Conservation (phyloP, 2,113 vertebrate species). For the Otolemur garnettii region DNA sequence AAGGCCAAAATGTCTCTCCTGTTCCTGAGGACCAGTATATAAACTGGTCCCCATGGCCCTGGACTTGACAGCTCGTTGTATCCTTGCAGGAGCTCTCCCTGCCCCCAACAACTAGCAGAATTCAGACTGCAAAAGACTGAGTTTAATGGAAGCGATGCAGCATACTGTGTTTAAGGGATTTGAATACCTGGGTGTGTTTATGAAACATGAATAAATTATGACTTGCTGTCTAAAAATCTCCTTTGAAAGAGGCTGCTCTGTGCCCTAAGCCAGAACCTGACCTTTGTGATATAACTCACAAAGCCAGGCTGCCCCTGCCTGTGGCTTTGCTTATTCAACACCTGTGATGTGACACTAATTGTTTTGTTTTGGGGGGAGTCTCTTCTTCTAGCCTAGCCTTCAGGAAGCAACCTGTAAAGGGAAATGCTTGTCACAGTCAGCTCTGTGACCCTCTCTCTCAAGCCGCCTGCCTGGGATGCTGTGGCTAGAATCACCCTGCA, state of each 20-base stretch:
- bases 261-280: background rate
- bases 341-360: background rate
- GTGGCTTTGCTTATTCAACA: background rate
- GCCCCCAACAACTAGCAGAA: background rate
- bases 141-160: constrained; percentile 57
- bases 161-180: background rate
- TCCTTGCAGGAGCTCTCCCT: background rate
- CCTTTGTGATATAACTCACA: background rate
- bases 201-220: constrained; percentile 58
- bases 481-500: background rate
- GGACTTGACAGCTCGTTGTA: background rate
- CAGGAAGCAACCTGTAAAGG: background rate
- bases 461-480: background rate
- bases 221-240: constrained; percentile 37
- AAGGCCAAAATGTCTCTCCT: background rate
- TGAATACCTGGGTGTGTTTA: background rate
- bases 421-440: background rate
- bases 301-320: background rate
- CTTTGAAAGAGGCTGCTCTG: background rate
- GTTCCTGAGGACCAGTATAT: background rate
- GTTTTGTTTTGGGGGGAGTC: background rate
- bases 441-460: background rate
- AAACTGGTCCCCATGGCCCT: accelerated
- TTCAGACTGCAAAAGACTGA: constrained; percentile 21
- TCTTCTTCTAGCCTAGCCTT: background rate